These are phyloP conservation scores for Lycocorax pyrrhopterus DNA, from an alignment of 2,113 vertebrate species.

Conservation along the genomic window DNA sequence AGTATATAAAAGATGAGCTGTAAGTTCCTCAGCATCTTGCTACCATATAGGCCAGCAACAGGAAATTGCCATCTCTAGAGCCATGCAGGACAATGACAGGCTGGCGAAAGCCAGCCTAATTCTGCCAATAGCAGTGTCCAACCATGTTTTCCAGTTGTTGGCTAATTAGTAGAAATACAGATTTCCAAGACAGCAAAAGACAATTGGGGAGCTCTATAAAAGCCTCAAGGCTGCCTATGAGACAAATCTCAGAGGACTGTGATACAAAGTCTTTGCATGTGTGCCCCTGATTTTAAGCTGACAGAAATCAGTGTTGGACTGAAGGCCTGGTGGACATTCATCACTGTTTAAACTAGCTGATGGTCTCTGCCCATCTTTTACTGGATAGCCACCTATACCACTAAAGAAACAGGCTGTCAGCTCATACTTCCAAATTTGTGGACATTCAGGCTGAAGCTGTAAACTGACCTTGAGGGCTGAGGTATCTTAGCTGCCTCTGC, in stretches of 20 bases:
- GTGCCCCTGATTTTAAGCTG: background rate
- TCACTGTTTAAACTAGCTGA: background rate
- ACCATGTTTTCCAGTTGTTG: background rate
- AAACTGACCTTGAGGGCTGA: background rate
- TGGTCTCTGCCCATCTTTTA: background rate
- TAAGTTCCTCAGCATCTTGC: background rate
- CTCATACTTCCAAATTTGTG: background rate
- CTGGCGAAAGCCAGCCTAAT: background rate
- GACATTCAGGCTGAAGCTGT: background rate
- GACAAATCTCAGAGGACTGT: background rate
- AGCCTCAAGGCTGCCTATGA: background rate
- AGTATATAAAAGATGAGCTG: background rate
- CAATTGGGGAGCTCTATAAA: background rate
- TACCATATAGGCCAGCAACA: background rate
- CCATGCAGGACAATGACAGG: background rate
- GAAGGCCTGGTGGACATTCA: background rate
- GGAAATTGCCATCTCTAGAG: background rate
- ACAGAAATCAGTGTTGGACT: background rate
- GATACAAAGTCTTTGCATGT: background rate
- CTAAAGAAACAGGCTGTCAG: background rate
- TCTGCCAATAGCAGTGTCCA: background rate
- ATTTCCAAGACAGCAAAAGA: background rate
- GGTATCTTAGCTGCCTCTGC: background rate
- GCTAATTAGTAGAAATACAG: slow-evolving; percentile 15
- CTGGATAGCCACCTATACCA: background rate